These are phyloP conservation scores for Helleia helle DNA, from an alignment of 2,888 invertebrate genomes.

Conservation along the genomic window DNA sequence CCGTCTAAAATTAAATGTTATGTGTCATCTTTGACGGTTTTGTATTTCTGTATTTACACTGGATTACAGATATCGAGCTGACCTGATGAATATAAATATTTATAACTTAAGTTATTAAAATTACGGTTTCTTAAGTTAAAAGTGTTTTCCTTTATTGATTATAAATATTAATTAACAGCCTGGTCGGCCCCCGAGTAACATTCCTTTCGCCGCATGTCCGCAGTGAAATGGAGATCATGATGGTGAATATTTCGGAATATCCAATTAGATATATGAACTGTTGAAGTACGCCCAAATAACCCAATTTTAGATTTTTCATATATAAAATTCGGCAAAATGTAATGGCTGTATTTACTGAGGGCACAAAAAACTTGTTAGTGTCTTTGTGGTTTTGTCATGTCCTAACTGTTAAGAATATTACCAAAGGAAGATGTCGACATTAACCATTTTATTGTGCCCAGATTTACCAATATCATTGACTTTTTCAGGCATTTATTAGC, in stretches of 20 bases:
- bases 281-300: slow-evolving; percentile 54
- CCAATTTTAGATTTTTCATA: slow-evolving; percentile 41
- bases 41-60: slow-evolving; percentile 76
- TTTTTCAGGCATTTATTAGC: slow-evolving; percentile 73
- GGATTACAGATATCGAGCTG: slow-evolving; percentile 76
- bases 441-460: slow-evolving; percentile 71
- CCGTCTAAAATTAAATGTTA: slow-evolving; percentile 75
- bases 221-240: slow-evolving; percentile 67
- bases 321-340: slow-evolving; percentile 46
- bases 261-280: slow-evolving; percentile 49
- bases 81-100: slow-evolving; percentile 77
- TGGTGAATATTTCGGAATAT: slow-evolving; percentile 59
- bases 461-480: slow-evolving; percentile 57
- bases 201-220: slow-evolving; percentile 70
- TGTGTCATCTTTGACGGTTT: slow-evolving; percentile 76
- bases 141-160: slow-evolving; percentile 71
- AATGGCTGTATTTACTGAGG: slow-evolving; percentile 66
- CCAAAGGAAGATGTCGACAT: slow-evolving; percentile 64
- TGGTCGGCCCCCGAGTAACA: slow-evolving; percentile 68
- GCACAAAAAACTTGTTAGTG: slow-evolving; percentile 73
- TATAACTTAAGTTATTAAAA: slow-evolving; percentile 77
- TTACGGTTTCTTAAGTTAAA: slow-evolving; percentile 76
- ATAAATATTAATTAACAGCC: slow-evolving; percentile 40
- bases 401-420: slow-evolving; percentile 47
- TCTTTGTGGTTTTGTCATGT: slow-evolving; percentile 63